Evolutionary conservation across 2,797 vertebrate species (phyloP).

Genomic region (Syndactyla subalaris): DNA sequence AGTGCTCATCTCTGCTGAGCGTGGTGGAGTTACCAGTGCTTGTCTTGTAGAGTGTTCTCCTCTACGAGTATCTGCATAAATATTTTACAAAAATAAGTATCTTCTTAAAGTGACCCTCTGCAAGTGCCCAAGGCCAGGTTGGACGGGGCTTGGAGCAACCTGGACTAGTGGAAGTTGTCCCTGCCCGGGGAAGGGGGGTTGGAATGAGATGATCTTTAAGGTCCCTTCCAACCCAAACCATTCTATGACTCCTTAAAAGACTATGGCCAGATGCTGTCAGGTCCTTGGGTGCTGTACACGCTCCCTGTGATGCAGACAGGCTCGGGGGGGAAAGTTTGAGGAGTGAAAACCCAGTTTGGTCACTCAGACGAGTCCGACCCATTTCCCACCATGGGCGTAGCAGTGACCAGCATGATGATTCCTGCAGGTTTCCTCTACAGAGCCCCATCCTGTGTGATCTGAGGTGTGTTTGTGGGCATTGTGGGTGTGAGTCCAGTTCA

Average conservation of each 20-base stretch:
- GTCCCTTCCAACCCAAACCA: neutral
- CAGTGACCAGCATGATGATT: accelerated
- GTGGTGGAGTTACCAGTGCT: neutral
- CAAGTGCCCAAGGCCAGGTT: neutral
- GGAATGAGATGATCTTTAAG: neutral
- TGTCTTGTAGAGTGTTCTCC: neutral
- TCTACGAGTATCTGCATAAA: neutral
- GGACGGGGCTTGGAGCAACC: neutral
- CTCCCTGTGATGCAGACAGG: neutral
- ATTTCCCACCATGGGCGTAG: accelerated
- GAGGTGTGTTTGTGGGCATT: accelerated
- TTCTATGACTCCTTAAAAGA: neutral
- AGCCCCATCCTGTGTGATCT: accelerated
- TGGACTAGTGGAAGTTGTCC: neutral
- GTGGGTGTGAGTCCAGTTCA: neutral
- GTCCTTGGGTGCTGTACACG: accelerated
- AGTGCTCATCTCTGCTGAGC: neutral
- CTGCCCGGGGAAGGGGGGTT: neutral
- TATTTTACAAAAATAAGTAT: neutral
- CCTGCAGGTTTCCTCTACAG: neutral
- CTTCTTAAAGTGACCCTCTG: neutral
- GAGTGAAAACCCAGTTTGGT: neutral
- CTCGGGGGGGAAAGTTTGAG: accelerated
- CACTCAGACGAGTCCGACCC: neutral
- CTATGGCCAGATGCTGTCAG: neutral